phyloP scores from a whole-genome alignment of 2,113 vertebrate species.

The Ptychochromis oligacanthus region DNA sequence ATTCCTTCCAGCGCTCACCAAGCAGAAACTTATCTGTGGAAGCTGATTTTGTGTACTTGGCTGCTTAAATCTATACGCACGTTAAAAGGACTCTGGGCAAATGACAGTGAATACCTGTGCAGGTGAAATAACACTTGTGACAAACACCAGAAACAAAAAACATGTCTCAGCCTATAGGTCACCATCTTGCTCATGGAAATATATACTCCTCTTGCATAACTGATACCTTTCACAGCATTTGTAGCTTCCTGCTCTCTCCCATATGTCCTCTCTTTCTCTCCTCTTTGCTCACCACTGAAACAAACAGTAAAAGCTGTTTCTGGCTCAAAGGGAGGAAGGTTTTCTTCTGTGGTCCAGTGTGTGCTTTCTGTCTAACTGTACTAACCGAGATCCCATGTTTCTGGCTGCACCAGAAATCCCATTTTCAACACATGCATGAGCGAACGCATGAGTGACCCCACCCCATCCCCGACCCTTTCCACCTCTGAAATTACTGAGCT shows the following conservation, averaged over 20 bases:
- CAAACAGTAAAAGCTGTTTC: background rate
- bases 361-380: slow-evolving; percentile 74
- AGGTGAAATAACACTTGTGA: background rate
- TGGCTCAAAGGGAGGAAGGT: background rate
- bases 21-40: background rate
- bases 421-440: slow-evolving; percentile 99
- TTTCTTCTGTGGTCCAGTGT: slow-evolving; percentile 36
- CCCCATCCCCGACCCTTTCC: slow-evolving; percentile 97
- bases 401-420: slow-evolving; percentile 96
- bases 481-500: slow-evolving; percentile 97
- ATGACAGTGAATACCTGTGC: background rate
- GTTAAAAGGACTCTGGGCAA: background rate
- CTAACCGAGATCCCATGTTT: slow-evolving; percentile 94
- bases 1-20: background rate
- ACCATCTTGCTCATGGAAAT: background rate
- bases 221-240: background rate
- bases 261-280: background rate
- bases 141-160: background rate
- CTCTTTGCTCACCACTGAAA: background rate
- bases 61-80: background rate
- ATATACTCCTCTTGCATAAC: background rate
- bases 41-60: background rate
- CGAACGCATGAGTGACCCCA: slow-evolving; percentile 97
- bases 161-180: background rate
- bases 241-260: background rate